Conservation (phyloP, 2,888 invertebrate genomes). For the Ypsolopha sequella region DNA sequence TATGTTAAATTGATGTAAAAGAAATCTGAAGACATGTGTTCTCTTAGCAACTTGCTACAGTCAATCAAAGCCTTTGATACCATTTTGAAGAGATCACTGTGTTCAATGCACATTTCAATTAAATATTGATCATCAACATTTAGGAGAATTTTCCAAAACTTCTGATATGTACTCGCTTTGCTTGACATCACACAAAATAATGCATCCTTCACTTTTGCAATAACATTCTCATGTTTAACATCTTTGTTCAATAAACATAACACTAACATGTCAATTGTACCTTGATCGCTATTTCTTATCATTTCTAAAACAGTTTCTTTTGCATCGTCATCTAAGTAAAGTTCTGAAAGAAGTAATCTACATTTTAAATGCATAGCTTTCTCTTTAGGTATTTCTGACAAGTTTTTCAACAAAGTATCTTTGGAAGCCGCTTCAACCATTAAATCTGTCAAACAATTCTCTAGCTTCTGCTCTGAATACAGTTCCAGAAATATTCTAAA, state of each 20-base stretch:
- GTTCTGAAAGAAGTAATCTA: slow-evolving; percentile 30
- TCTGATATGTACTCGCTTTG: slow-evolving; percentile 26
- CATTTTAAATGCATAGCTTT: slow-evolving; percentile 38
- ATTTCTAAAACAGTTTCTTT: slow-evolving; percentile 22
- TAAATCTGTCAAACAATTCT: slow-evolving; percentile 36
- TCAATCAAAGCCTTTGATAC: slow-evolving; percentile 45
- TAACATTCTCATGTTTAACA: slow-evolving; percentile 17
- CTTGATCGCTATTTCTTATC: slow-evolving; percentile 28
- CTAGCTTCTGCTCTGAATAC: slow-evolving; percentile 38
- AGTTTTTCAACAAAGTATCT: slow-evolving; percentile 34
- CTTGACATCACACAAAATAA: slow-evolving; percentile 26
- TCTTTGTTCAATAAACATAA: slow-evolving; percentile 34
- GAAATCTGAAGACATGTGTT: slow-evolving; percentile 42
- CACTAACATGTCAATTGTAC: slow-evolving; percentile 34
- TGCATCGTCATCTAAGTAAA: slow-evolving; percentile 20
- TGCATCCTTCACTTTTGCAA: slow-evolving; percentile 21
- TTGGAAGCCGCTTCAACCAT: slow-evolving; percentile 52
- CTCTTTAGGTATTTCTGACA: slow-evolving; percentile 31
- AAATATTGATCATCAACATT: slow-evolving; percentile 31
- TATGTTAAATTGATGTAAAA: slow-evolving; percentile 64
- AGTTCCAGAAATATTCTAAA: slow-evolving; percentile 38
- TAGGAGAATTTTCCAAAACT: slow-evolving; percentile 43
- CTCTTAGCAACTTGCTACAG: slow-evolving; percentile 40
- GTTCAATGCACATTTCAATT: slow-evolving; percentile 33
- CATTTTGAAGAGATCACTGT: slow-evolving; percentile 32